A percentile compares a stretch with the other conserved stretches of the same genome.
Conservation (phyloP, 1,140 invertebrate genomes). For the Belonocnema kinseyi region DNA sequence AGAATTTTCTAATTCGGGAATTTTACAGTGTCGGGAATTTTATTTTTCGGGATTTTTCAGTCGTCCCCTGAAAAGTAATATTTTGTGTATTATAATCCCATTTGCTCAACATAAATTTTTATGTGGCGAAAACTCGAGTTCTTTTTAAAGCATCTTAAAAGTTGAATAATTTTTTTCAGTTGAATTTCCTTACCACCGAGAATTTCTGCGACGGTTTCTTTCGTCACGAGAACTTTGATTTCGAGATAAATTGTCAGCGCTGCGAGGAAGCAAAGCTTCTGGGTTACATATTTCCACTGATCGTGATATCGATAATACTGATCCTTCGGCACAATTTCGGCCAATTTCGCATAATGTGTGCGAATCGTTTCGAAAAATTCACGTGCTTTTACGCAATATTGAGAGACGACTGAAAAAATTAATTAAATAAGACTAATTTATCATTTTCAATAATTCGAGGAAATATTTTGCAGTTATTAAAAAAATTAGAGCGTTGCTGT, state of each 20-base stretch:
- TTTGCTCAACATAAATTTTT: too few relatives aligned
- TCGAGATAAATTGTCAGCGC: conserved; percentile 89
- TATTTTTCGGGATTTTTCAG: too few relatives aligned
- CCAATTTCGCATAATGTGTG: conserved; percentile 78
- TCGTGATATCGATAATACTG: conserved; percentile 90
- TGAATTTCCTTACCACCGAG: conserved; percentile 80
- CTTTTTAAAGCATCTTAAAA: not conserved
- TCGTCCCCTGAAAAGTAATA: too few relatives aligned
- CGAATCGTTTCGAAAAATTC: conserved; percentile 78
- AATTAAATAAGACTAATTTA: conserved; percentile 36
- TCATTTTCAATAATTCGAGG: too few relatives aligned
- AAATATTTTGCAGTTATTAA: too few relatives aligned
- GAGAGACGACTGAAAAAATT: conserved; percentile 73
- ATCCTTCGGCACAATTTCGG: conserved; percentile 78
- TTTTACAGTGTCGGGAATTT: too few relatives aligned
- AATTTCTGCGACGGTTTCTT: conserved; percentile 86
- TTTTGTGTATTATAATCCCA: too few relatives aligned
- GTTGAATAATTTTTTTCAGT: too few relatives aligned
- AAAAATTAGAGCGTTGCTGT: too few relatives aligned
- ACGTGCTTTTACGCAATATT: conserved; percentile 78
- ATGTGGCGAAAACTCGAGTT: too few relatives aligned
- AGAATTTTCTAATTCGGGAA: too few relatives aligned
- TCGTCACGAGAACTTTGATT: conserved; percentile 82
- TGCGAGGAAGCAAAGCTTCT: conserved; percentile 85
- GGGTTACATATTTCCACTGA: conserved; percentile 89